Evolutionary conservation across 2,797 vertebrate species (phyloP).

Genomic region (Myoxocephalus aenaeus): DNA sequence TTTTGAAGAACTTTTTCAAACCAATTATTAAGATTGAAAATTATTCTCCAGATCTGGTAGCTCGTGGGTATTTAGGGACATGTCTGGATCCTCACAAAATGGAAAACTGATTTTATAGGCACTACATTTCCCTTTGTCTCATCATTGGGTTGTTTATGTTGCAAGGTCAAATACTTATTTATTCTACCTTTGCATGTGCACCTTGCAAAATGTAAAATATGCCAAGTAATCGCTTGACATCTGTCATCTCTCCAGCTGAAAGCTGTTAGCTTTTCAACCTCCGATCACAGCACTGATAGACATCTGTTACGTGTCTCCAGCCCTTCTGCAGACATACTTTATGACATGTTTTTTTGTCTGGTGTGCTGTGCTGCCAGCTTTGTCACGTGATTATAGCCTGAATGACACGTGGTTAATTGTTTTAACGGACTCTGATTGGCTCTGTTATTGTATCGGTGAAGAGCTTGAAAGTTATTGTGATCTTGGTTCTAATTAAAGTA

Average conservation of each 20-base stretch:
- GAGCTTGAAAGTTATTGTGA: background rate
- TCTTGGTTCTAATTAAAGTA: background rate
- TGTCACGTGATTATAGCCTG: slow-evolving; percentile 59
- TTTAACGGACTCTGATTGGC: slow-evolving; percentile 27
- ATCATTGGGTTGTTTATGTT: background rate
- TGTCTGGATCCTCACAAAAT: background rate
- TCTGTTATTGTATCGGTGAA: background rate
- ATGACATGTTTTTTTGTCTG: slow-evolving; percentile 48
- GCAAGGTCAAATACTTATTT: slow-evolving; percentile 10
- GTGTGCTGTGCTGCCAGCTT: slow-evolving; percentile 31
- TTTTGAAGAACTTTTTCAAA: slow-evolving; percentile 4
- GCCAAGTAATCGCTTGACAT: background rate
- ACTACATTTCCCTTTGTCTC: background rate
- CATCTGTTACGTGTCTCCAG: slow-evolving; percentile 25
- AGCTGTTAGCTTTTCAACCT: background rate
- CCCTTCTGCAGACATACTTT: slow-evolving; percentile 59
- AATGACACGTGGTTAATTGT: slow-evolving; percentile 31
- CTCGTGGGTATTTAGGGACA: background rate
- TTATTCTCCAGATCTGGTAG: slow-evolving; percentile 2
- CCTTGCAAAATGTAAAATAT: slow-evolving; percentile 1
- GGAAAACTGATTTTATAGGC: background rate
- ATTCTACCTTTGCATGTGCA: no score
- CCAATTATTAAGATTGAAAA: background rate
- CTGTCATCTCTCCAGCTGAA: background rate
- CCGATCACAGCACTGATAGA: slow-evolving; percentile 20